Evolutionary conservation across 2,113 vertebrate genomes (phyloP).

Genomic region (Centropus unirufus): DNA sequence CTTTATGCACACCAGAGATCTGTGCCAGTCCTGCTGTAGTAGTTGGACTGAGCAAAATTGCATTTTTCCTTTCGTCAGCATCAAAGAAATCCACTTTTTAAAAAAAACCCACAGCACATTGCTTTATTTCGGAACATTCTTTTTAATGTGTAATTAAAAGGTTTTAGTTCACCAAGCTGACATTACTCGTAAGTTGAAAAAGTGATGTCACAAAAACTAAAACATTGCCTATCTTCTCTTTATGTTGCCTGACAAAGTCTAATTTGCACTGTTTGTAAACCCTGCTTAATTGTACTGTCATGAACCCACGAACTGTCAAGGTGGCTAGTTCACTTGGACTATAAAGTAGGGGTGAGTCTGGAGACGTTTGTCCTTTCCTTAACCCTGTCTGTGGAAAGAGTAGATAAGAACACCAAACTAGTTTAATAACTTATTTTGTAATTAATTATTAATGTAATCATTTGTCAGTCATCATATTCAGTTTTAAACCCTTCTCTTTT

Average conservation of each 20-base stretch:
- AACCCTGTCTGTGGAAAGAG: neutral
- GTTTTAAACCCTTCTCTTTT: neutral
- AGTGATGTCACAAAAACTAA: neutral
- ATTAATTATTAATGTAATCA: neutral
- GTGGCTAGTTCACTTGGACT: neutral
- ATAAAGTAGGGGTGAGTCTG: neutral
- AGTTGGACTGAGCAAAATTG: neutral
- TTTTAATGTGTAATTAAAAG: neutral
- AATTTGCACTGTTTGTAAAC: neutral
- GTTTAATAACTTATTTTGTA: neutral
- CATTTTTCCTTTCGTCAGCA: neutral
- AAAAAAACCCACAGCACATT: accelerated
- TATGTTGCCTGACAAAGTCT: neutral
- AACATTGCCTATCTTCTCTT: neutral
- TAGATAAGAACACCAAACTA: neutral
- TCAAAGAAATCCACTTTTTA: neutral
- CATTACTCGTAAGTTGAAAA: neutral
- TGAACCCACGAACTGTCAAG: neutral
- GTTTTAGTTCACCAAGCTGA: neutral
- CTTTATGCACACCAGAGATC: neutral
- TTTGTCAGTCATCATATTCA: neutral
- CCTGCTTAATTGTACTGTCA: neutral
- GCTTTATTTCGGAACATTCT: neutral
- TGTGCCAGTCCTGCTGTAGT: neutral
- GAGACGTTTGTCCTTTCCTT: neutral